Conservation (phyloP, 1,140 invertebrate species). For the Euglossa dilemma region DNA sequence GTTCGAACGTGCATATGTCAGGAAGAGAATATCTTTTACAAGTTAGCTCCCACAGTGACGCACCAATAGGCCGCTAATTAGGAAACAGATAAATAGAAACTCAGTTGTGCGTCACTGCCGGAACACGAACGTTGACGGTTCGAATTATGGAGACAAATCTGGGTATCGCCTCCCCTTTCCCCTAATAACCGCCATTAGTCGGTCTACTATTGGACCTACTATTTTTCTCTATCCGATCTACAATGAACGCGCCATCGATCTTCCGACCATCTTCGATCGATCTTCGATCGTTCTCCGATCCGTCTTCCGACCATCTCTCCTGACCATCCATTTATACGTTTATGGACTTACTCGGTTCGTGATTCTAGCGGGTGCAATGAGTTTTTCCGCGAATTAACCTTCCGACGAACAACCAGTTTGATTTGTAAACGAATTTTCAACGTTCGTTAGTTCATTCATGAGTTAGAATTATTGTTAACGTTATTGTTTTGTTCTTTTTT, state of each 20-base stretch:
- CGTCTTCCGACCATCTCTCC: too few relatives aligned
- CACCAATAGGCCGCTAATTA: constrained; percentile 9
- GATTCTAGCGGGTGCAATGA: too few relatives aligned
- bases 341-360: too few relatives aligned
- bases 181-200: neutral
- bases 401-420: too few relatives aligned
- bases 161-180: neutral
- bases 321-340: too few relatives aligned
- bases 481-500: too few relatives aligned
- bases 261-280: neutral
- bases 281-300: too few relatives aligned
- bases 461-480: too few relatives aligned
- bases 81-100: constrained; percentile 1
- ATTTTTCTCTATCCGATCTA: neutral
- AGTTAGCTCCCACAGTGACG: constrained; percentile 9
- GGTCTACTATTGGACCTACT: neutral
- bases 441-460: too few relatives aligned
- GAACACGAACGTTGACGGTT: neutral
- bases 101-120: neutral
- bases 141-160: constrained; percentile 14
- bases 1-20: constrained; percentile 7
- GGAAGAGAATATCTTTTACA: constrained; percentile 26
- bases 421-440: too few relatives aligned
- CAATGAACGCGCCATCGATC: neutral
- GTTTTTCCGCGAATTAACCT: too few relatives aligned